phyloP scores from a whole-genome alignment of 1,140 invertebrate genomes.

The Conus ventricosus region DNA sequence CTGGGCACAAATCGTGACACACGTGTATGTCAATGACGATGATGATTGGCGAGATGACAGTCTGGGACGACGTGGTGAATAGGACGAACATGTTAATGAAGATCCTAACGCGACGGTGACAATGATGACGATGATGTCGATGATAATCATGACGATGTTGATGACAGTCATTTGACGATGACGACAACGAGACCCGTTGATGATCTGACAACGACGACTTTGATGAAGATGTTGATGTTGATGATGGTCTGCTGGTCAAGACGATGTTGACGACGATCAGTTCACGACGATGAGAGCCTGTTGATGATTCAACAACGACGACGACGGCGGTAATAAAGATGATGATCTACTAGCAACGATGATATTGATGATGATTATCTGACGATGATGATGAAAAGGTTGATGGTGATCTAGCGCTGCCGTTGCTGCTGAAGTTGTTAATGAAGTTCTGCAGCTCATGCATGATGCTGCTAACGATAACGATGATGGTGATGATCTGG shows the following conservation, averaged over 20 bases:
- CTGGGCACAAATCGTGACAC: no score
- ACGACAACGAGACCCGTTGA: not conserved
- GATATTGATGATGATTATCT: not conserved
- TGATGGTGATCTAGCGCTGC: not conserved
- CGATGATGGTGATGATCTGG: constrained; percentile 7
- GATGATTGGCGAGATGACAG: constrained; percentile 24
- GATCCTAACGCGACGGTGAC: no score
- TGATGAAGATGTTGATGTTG: constrained; percentile 18
- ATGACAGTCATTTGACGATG: constrained; percentile 28
- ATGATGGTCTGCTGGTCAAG: not conserved
- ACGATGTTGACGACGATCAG: not conserved
- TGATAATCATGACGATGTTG: not conserved
- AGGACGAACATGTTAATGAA: no score
- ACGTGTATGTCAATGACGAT: not conserved
- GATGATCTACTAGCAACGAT: not conserved
- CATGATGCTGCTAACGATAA: not conserved
- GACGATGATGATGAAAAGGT: constrained; percentile 27
- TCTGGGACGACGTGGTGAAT: no score
- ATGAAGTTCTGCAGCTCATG: not conserved
- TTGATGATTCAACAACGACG: no score
- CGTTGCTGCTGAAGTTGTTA: no score
- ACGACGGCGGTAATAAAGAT: no score
- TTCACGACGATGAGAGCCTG: constrained; percentile 30
- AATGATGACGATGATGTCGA: no score
- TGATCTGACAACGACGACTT: not conserved